phyloP scores from a whole-genome alignment of 2,113 vertebrate genomes.

The Ellobius talpinus region DNA sequence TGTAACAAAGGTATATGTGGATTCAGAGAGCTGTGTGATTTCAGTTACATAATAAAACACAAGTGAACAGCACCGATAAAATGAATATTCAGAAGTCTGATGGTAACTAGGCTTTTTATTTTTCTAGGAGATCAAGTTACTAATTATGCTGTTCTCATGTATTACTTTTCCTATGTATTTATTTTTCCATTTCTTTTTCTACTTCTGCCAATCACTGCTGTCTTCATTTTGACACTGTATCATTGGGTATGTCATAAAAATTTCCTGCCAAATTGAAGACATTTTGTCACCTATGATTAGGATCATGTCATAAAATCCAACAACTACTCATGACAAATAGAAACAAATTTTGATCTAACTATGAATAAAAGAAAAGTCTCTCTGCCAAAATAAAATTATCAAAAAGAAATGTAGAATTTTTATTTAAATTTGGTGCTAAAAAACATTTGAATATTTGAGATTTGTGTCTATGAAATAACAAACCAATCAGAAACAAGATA shows the following conservation, averaged over 20 bases:
- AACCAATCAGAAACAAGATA: neutral
- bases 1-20: neutral
- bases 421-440: constrained; percentile 48
- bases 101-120: neutral
- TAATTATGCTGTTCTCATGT: neutral
- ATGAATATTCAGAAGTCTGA: neutral
- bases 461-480: neutral
- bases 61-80: neutral
- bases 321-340: neutral
- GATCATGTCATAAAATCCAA: constrained; percentile 7
- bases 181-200: constrained; percentile 38
- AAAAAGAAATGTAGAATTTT: constrained; percentile 25
- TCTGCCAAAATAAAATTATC: neutral
- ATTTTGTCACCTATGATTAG: constrained; percentile 16
- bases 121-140: neutral
- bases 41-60: neutral
- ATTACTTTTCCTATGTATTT: neutral
- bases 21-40: neutral
- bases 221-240: neutral
- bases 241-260: constrained; percentile 29
- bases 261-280: neutral
- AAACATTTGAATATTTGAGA: neutral
- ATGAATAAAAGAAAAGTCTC: constrained; percentile 22
- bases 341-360: constrained; percentile 43
- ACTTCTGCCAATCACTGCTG: neutral